Base-by-base conservation (phyloP, 2,113 vertebrate species). In the Epinephelus lanceolatus region DNA sequence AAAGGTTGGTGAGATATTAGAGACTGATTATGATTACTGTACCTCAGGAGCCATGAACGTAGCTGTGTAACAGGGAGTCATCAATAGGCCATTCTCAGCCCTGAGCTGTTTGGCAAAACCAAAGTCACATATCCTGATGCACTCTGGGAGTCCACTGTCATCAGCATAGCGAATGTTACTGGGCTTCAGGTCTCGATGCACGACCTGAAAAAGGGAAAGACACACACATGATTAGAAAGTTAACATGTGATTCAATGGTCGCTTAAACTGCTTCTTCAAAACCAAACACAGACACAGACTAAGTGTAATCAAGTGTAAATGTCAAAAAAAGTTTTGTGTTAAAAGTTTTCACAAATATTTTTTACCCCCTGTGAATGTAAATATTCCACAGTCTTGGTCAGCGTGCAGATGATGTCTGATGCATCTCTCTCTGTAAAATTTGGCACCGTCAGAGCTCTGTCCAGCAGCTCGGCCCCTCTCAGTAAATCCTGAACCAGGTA, bases 21-120 rank as follows among this genome's bases (percentile, higher is more conserved):
- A 77, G 3, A 9, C 55, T 49, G 71, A 14, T 52, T 37, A 4
- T 25, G 55, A 49, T 30, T 87, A 8, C 17, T 30, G 25, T 69
- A 99, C 98, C 97, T 99, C 98, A 0, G 98, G 98, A 74, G 98
- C 97, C 0, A 99, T 97, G 18, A 99, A 99, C 56, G 98, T 99
- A 12, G 98, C 98, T 0, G 98, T 99, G 91, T 99, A 99, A 94
- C 98, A 99, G 0, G 98, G 98, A 0, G 97, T 99, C 98, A 99
- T 99, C 72, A 99, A 93, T 72, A 99, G 93, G 23, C 98, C 98
- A 0, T 99, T 99, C 92, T 99, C 98, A 0, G 97, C 98, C 42
- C 98, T 92, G 37, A 99, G 96, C 81, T 99, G 98, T 88, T 99
- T 99, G 87, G 98, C 97, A 89, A 98, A 97, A 49, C 97, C 96